These are phyloP conservation scores for Trogon surrucura DNA, from an alignment of 2,113 vertebrate species.

Conservation along the genomic window DNA sequence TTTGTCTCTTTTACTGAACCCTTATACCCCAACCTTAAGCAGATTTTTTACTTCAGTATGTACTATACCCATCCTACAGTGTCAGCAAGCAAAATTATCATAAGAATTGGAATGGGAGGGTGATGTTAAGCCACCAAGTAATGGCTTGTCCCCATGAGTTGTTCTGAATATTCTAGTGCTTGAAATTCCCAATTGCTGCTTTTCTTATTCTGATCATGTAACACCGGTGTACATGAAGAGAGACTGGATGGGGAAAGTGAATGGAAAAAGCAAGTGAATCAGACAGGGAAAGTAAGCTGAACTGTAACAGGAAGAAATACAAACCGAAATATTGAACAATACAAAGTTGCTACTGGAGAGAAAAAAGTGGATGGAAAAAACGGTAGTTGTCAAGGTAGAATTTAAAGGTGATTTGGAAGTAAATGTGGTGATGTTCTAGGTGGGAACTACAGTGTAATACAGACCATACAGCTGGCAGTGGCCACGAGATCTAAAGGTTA, in stretches of 20 bases:
- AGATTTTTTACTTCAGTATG: neutral
- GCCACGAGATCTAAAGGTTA: neutral
- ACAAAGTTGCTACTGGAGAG: fast-evolving
- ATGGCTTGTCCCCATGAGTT: neutral
- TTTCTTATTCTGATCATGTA: neutral
- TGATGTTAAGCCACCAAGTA: neutral
- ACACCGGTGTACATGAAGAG: neutral
- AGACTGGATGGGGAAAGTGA: neutral
- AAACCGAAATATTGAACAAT: neutral
- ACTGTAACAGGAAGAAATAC: neutral
- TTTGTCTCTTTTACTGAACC: neutral
- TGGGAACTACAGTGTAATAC: neutral
- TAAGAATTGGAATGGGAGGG: neutral
- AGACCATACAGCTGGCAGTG: neutral
- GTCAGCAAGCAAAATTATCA: neutral
- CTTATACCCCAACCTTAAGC: neutral
- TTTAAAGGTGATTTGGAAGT: neutral
- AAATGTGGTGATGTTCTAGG: neutral
- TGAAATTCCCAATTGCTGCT: neutral
- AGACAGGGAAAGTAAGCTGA: neutral
- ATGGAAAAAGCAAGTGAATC: neutral
- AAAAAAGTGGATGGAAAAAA: neutral
- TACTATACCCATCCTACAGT: neutral
- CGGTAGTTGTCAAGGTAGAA: neutral
- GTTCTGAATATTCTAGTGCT: neutral